Percentiles rank a stretch among this genome's conserved stretches.
phyloP scores from a whole-genome alignment of 53 echinoderm and acorn worm genomes.

The Temnopleurus reevesii region DNA sequence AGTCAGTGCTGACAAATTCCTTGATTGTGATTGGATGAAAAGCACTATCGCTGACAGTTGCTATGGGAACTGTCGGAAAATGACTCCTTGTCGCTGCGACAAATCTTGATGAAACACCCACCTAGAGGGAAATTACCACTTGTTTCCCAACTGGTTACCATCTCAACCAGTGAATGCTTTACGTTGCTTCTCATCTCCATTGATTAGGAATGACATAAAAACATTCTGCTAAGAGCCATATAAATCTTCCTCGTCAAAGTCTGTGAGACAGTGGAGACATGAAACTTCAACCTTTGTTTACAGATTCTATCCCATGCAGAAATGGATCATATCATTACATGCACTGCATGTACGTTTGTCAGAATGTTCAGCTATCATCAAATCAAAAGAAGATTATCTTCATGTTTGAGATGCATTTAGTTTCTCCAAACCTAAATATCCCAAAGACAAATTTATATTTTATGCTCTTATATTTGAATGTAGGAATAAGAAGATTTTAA shows the following conservation, averaged over 20 bases:
- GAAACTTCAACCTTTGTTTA: background rate
- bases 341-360: background rate
- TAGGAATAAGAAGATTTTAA: too few relatives aligned
- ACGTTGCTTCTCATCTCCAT: background rate
- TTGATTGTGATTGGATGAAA: too few relatives aligned
- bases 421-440: too few relatives aligned
- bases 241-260: conserved; percentile 6
- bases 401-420: conserved; percentile 18
- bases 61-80: too few relatives aligned
- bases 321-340: background rate
- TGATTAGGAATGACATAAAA: background rate
- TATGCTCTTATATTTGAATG: too few relatives aligned
- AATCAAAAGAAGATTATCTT: background rate
- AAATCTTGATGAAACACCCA: too few relatives aligned
- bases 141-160: background rate
- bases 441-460: too few relatives aligned
- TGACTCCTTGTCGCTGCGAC: too few relatives aligned
- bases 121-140: too few relatives aligned
- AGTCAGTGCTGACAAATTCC: too few relatives aligned
- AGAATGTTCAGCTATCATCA: background rate
- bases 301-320: too few relatives aligned
- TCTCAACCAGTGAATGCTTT: background rate
- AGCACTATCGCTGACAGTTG: too few relatives aligned
- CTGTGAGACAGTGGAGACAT: background rate
- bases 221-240: background rate